phyloP scores from a whole-genome alignment of 2,797 vertebrate species.

The Periophthalmus magnuspinnatus region DNA sequence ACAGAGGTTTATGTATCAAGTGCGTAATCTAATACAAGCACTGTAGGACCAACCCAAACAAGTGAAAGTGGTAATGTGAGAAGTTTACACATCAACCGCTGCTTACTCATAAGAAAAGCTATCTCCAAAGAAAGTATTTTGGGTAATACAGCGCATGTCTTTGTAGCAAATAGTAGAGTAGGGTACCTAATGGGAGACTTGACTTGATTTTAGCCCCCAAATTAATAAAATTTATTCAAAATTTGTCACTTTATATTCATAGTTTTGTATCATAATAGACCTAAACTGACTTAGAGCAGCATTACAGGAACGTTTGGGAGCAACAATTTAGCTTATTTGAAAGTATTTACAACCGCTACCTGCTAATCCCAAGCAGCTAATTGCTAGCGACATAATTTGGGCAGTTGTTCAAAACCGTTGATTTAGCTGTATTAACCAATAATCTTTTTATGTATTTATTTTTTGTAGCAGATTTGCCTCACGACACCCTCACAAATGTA shows the following conservation, averaged over 20 bases:
- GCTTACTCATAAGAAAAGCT: background rate
- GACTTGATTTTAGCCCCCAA: background rate
- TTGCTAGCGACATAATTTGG: background rate
- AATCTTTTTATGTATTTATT: background rate
- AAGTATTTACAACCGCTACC: background rate
- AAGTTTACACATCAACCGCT: too few species aligned
- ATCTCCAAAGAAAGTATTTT: background rate
- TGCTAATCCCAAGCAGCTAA: background rate
- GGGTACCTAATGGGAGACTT: too few species aligned
- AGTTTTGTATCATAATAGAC: too few species aligned
- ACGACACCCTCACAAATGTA: too few species aligned
- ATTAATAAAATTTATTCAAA: too few species aligned
- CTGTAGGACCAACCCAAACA: background rate
- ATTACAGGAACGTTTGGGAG: too few species aligned
- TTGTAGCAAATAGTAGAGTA: too few species aligned
- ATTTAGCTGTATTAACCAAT: background rate
- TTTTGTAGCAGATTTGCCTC: background rate
- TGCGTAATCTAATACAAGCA: slow-evolving; percentile 5
- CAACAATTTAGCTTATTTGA: too few species aligned
- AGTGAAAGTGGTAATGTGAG: slow-evolving; percentile 7
- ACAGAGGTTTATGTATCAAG: background rate
- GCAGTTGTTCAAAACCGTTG: background rate
- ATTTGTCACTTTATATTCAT: too few species aligned
- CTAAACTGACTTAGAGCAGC: too few species aligned
- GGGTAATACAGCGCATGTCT: too few species aligned